phyloP scores from a whole-genome alignment of 2,888 invertebrate species.

The Thysanoteuthis rhombus region DNA sequence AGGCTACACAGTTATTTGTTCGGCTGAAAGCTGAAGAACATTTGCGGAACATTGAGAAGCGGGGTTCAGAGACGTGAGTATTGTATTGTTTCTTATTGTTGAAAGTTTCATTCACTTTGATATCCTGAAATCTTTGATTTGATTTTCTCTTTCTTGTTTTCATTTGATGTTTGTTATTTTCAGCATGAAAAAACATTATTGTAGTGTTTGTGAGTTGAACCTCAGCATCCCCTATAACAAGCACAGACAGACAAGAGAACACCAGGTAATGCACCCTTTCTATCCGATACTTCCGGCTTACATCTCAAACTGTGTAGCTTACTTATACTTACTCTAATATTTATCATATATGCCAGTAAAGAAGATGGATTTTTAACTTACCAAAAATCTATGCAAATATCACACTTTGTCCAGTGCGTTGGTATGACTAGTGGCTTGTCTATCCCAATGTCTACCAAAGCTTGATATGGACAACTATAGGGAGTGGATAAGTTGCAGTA shows the following conservation, averaged over 20 bases:
- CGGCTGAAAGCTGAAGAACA: slow-evolving; percentile 58
- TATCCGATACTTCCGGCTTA: no score
- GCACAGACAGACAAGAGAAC: slow-evolving; percentile 45
- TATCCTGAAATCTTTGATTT: background rate
- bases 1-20: slow-evolving; percentile 44
- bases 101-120: background rate
- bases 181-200: slow-evolving; percentile 46
- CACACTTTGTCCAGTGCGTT: no score
- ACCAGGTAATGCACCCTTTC: slow-evolving; percentile 39
- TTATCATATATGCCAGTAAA: no score
- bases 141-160: background rate
- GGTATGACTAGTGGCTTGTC: no score
- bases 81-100: background rate
- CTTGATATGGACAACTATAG: no score
- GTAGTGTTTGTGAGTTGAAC: slow-evolving; percentile 51
- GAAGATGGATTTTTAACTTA: no score
- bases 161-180: background rate
- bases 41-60: slow-evolving; percentile 51
- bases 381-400: no score
- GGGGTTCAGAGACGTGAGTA: slow-evolving; percentile 33
- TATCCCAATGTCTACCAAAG: no score
- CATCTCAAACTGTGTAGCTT: no score
- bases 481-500: no score
- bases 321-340: no score
- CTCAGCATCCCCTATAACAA: slow-evolving; percentile 48